Evolutionary conservation across 2,797 vertebrate species (phyloP).

Genomic region (Enteromius treurensis): DNA sequence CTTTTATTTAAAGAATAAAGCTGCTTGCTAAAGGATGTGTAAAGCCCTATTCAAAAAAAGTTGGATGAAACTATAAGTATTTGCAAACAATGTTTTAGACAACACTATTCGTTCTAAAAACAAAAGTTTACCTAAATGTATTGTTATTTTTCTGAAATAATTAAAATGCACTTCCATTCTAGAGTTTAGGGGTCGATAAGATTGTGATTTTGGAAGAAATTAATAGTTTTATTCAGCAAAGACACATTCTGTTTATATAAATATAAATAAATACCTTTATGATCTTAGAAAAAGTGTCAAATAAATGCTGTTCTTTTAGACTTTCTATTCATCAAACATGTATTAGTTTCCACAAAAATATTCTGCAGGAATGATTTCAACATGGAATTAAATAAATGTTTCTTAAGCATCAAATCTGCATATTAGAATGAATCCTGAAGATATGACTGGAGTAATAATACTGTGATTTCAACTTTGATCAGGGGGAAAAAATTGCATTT

Average conservation of each 20-base stretch:
- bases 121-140: background rate
- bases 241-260: background rate
- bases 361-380: background rate
- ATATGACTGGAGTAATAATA: background rate
- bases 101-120: background rate
- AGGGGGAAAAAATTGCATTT: background rate
- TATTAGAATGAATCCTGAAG: background rate
- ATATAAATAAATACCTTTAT: background rate
- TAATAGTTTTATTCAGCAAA: background rate
- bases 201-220: background rate
- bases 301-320: background rate
- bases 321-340: background rate
- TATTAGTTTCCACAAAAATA: background rate
- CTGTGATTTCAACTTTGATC: background rate
- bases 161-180: background rate
- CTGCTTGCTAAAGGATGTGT: background rate
- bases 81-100: background rate
- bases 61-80: background rate
- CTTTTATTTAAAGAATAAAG: slow-evolving; percentile 24
- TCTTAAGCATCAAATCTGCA: background rate
- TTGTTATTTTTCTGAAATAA: background rate
- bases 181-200: background rate
- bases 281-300: background rate
- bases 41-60: background rate
- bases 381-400: background rate